These are phyloP conservation scores for Ypsolopha scabrella DNA, from an alignment of 2,888 invertebrate genomes.

Conservation along the genomic window DNA sequence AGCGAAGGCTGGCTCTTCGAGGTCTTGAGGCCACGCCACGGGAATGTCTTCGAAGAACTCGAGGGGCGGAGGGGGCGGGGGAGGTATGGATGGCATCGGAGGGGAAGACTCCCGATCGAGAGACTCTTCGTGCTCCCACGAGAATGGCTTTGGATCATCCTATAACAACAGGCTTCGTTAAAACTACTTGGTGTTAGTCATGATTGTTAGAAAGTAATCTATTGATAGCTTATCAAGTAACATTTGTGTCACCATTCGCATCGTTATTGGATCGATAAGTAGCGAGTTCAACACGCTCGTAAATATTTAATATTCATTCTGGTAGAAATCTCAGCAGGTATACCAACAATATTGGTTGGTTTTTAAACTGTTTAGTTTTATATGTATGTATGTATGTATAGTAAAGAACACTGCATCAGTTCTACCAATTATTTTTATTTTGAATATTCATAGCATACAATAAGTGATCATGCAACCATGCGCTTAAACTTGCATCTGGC, in stretches of 20 bases:
- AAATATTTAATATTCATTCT: too few species aligned
- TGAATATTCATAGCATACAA: constrained; percentile 7
- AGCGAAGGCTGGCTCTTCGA: constrained; percentile 14
- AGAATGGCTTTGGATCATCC: constrained; percentile 43
- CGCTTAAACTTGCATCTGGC: background rate
- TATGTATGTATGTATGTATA: background rate
- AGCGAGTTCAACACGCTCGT: too few species aligned
- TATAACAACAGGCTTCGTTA: constrained; percentile 15
- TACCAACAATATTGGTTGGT: too few species aligned
- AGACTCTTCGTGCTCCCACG: constrained; percentile 41
- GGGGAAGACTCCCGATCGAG: constrained; percentile 70
- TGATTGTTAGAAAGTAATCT: too few species aligned
- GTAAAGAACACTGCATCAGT: background rate
- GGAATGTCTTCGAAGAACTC: constrained; percentile 37
- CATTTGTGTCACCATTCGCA: too few species aligned
- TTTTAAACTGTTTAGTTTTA: background rate
- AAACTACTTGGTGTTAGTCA: too few species aligned
- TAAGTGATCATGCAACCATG: constrained; percentile 5
- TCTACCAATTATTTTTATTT: background rate
- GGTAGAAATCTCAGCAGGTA: too few species aligned
- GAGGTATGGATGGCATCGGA: constrained; percentile 84
- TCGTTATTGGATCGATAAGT: too few species aligned
- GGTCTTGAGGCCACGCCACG: constrained; percentile 24
- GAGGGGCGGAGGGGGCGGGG: constrained; percentile 77
- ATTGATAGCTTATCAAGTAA: too few species aligned